A percentile compares a stretch with the other conserved stretches of the same genome.
Conservation (phyloP, 2,888 invertebrate genomes). For the Caenorhabditis sulstoni region DNA sequence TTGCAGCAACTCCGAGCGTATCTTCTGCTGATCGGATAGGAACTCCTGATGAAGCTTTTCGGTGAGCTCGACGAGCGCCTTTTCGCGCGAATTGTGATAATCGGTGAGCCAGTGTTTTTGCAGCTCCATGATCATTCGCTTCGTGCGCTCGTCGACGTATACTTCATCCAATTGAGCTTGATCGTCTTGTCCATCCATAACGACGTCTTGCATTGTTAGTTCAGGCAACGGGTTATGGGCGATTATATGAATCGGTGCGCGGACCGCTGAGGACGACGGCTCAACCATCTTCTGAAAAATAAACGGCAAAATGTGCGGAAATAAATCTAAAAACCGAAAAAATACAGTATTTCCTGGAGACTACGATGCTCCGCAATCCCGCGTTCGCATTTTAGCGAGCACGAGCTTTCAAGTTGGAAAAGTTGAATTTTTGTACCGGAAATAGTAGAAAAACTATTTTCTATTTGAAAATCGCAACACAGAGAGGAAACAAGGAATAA, state of each 20-base stretch:
- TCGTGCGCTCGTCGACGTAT: constrained; percentile 66
- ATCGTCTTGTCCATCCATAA: not conserved
- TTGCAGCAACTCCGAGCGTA: constrained; percentile 81
- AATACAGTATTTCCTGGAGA: not conserved
- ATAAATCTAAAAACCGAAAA: not conserved
- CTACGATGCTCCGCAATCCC: too few species aligned
- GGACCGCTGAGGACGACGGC: not conserved
- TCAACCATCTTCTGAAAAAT: not conserved
- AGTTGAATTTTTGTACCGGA: too few species aligned
- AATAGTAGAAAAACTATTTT: not conserved
- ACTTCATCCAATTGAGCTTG: not conserved
- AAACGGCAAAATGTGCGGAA: not conserved
- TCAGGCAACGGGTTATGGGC: not conserved
- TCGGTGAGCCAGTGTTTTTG: constrained; percentile 81
- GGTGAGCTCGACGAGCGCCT: constrained; percentile 81
- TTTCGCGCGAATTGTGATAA: constrained; percentile 81
- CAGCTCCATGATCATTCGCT: constrained; percentile 80
- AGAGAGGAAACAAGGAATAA: not conserved
- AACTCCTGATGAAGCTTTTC: constrained; percentile 81
- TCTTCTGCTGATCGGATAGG: constrained; percentile 81
- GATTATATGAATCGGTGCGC: not conserved
- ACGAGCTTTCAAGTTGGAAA: too few species aligned
- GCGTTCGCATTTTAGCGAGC: too few species aligned
- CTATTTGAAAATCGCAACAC: not conserved
- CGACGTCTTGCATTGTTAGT: not conserved